These are phyloP conservation scores for Xestia ashworthii DNA, from an alignment of 2,888 invertebrate genomes.

Conservation along the genomic window DNA sequence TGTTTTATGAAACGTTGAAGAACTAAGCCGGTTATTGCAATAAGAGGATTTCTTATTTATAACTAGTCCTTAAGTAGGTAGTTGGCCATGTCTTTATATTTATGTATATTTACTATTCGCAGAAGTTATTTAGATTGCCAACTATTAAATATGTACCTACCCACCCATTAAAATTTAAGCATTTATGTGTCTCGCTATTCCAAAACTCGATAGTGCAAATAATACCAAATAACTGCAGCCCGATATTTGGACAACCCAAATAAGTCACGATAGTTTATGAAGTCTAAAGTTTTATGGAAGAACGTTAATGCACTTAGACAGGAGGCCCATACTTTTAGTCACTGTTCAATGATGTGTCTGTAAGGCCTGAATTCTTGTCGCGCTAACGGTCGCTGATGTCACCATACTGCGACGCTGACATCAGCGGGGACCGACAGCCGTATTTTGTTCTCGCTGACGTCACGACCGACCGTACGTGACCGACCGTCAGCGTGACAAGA, in stretches of 20 bases:
- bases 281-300: not conserved
- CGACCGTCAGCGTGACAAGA: no score
- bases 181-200: not conserved
- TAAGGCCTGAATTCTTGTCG: no score
- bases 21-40: conserved; percentile 33
- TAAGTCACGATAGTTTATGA: not conserved
- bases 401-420: no score
- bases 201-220: not conserved
- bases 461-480: no score
- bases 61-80: conserved; percentile 1
- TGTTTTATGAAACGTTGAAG: not conserved
- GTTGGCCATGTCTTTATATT: conserved; percentile 2
- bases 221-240: not conserved
- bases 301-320: no score
- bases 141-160: not conserved
- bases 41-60: conserved; percentile 35
- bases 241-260: not conserved
- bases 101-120: not conserved
- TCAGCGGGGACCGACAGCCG: no score
- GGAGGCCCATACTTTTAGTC: no score
- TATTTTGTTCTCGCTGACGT: no score
- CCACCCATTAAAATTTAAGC: not conserved
- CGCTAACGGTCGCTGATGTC: no score
- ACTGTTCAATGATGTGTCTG: no score
- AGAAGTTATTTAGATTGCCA: not conserved